These are phyloP conservation scores for Plecturocebus donacophilus DNA, from an alignment of 2,113 vertebrate species.

Conservation along the genomic window DNA sequence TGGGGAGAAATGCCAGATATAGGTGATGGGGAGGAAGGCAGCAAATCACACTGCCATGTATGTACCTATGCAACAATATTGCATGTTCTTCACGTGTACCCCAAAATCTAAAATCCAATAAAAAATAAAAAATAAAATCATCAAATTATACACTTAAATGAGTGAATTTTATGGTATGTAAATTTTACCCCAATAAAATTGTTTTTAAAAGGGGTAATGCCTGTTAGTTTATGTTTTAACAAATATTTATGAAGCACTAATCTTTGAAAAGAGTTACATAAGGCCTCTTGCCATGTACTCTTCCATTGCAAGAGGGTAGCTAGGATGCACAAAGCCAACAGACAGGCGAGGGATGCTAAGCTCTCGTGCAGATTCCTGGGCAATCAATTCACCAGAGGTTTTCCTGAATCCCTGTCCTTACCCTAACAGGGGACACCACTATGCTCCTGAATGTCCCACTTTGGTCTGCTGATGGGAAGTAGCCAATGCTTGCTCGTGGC, in stretches of 20 bases:
- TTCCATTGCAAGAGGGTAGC: fast-evolving
- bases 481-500: fast-evolving
- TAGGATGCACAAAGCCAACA: too few species aligned
- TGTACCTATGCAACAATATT: too few species aligned
- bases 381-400: neutral
- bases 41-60: too few species aligned
- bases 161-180: neutral
- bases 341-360: too few species aligned
- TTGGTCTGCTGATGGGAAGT: fast-evolving
- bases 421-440: neutral
- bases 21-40: too few species aligned
- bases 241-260: neutral
- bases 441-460: fast-evolving
- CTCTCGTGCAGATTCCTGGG: too few species aligned
- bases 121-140: too few species aligned
- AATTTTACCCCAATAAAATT: neutral
- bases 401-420: neutral
- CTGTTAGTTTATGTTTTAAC: neutral
- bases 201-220: neutral
- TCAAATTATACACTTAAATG: neutral
- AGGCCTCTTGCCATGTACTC: neutral
- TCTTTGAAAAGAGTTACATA: neutral
- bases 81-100: too few species aligned
- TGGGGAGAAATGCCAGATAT: too few species aligned
- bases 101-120: too few species aligned